phyloP scores from a whole-genome alignment of 2,797 vertebrate genomes.

The Hephaestus fuliginosus region DNA sequence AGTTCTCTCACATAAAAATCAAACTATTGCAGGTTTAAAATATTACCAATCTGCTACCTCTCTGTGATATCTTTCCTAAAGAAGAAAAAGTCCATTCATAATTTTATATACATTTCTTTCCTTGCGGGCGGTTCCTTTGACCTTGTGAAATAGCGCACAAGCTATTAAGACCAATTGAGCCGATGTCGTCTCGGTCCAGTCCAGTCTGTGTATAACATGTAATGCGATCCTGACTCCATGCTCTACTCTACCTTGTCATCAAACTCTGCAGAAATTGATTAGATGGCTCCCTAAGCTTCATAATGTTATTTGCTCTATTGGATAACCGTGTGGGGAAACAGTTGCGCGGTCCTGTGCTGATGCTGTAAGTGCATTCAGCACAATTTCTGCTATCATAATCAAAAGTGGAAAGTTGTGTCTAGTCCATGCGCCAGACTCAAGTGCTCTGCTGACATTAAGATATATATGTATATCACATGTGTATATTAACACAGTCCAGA shows the following conservation, averaged over 20 bases:
- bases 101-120: background rate
- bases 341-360: conserved; percentile 63
- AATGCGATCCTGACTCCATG: conserved; percentile 75
- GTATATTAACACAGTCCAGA: conserved; percentile 17
- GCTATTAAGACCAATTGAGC: conserved; percentile 61
- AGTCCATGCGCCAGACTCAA: conserved; percentile 48
- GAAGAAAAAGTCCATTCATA: background rate
- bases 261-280: conserved; percentile 81
- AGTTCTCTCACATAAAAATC: background rate
- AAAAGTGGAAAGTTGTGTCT: conserved; percentile 75
- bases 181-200: conserved; percentile 57
- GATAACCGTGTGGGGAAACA: conserved; percentile 77
- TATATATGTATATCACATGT: conserved; percentile 32
- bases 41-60: background rate
- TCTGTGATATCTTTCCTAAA: background rate
- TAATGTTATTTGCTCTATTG: conserved; percentile 83
- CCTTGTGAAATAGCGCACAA: conserved; percentile 51
- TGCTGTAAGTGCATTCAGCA: conserved; percentile 81
- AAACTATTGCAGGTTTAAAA: conserved; percentile 1
- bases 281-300: conserved; percentile 76
- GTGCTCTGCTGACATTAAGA: conserved; percentile 56
- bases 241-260: conserved; percentile 78
- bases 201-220: conserved; percentile 57
- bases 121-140: conserved; percentile 35
- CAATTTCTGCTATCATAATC: conserved; percentile 83